Base-by-base conservation (phyloP, 1,140 invertebrate species). In the Pseudoatta argentina region DNA sequence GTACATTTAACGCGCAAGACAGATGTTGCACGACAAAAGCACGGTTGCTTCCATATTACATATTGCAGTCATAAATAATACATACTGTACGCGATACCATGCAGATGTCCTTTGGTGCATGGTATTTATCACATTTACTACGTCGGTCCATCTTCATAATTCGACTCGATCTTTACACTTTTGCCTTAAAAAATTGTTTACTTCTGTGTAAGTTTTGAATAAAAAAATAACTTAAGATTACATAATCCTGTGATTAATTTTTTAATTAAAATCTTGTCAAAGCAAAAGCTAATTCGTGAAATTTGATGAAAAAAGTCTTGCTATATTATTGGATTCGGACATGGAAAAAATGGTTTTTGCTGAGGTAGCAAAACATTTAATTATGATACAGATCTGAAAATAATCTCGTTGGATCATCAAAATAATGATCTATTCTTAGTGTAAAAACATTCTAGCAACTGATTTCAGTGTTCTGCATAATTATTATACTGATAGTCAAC, bases 41-140 rank as follows among this genome's bases (percentile, higher is more conserved):
- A n/a, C 30, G 78, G 66, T 72, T 57, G 53, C 39, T 73, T 73
- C 39, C 57, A 34, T 39, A 39, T 83, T 73, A 34, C 55, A 57
- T 48, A 83, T 83, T 30, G 24, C 79, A 21, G 53, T 59, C 79
- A 73, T 82, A 73, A 82, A 73, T 82, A 73, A 82, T 73, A 55
- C 39, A 75, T 34, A 14, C 24, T n/a, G 27, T 39, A 34, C 48
- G 34, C 48, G 27, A 55, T 71, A 21, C 6, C 30, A 21, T 1
- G 48, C 30, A 39, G 69, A 55, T 81, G 30, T 71, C 30, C 16
- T 18, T 39, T 24, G 39, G 39, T 51, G 53, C 30, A 44, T 81
- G 51, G 66, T 27, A 81, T 18, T 81, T 71, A 55, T 44, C 59
- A 30, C 51, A 27, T 81, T 57, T 57, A 27, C 66, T 21, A 21